Percentiles rank a stretch among this genome's conserved stretches.
These are phyloP conservation scores for Panagrolaimus sp. DNA, from an alignment of 1,140 invertebrate genomes.

Conservation along the genomic window DNA sequence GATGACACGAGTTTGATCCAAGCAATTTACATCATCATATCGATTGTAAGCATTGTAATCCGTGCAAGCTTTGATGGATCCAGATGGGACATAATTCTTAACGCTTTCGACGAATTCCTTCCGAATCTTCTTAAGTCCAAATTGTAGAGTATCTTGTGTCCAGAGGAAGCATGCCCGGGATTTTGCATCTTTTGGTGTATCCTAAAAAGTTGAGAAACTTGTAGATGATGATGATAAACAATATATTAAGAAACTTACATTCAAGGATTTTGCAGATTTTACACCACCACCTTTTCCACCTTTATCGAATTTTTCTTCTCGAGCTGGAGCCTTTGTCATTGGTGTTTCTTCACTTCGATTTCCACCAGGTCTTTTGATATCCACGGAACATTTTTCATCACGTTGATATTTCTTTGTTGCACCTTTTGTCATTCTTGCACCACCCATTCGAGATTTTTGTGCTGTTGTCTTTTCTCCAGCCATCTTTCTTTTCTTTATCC, in stretches of 20 bases:
- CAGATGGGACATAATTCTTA: slow-evolving; percentile 5
- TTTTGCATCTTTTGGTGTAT: slow-evolving; percentile 16
- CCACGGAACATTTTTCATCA: slow-evolving; percentile 6
- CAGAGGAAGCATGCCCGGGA: slow-evolving; percentile 23
- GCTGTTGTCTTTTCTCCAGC: no score
- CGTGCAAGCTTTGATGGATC: slow-evolving; percentile 22
- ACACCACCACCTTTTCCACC: no score
- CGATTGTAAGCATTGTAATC: slow-evolving; percentile 36
- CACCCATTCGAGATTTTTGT: no score
- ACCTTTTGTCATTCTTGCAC: not conserved
- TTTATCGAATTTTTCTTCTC: no score
- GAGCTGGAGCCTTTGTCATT: no score
- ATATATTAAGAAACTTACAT: no score
- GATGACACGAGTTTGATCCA: slow-evolving; percentile 42
- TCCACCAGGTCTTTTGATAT: no score
- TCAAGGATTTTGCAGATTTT: no score
- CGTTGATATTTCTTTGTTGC: not conserved
- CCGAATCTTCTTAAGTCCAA: slow-evolving; percentile 25
- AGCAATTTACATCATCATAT: slow-evolving; percentile 37
- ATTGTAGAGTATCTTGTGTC: slow-evolving; percentile 18
- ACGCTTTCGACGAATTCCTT: slow-evolving; percentile 31
- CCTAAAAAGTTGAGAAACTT: no score
- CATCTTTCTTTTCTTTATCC: no score
- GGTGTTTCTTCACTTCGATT: no score
- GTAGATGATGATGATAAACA: no score